Conservation (phyloP, 2,113 vertebrate genomes). For the Butastur rufipennis region DNA sequence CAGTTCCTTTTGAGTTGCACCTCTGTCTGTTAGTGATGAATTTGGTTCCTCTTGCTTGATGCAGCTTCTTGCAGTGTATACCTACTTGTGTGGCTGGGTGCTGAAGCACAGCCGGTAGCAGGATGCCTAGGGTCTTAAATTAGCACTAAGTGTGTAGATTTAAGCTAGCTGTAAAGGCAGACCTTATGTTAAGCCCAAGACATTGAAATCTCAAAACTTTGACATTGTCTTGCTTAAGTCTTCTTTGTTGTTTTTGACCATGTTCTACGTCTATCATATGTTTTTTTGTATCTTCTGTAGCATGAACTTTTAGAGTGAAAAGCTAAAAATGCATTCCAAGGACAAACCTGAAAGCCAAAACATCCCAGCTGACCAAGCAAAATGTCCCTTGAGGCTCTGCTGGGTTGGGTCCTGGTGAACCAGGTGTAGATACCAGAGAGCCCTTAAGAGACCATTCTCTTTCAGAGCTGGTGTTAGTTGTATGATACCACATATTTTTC, state of each 20-base stretch:
- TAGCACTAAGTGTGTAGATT: neutral
- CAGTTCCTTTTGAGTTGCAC: neutral
- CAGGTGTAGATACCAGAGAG: neutral
- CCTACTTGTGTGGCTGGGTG: neutral
- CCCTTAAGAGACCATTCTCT: neutral
- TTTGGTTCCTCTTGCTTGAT: neutral
- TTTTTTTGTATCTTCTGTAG: neutral
- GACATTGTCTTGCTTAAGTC: neutral
- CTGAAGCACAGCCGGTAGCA: neutral
- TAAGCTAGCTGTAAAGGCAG: neutral
- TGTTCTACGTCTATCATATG: accelerated
- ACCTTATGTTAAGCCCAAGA: neutral
- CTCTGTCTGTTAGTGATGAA: neutral
- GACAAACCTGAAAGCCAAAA: neutral
- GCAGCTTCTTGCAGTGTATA: neutral
- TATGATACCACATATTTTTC: neutral
- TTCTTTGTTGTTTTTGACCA: neutral
- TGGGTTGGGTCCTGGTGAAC: neutral
- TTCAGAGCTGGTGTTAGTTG: neutral
- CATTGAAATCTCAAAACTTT: neutral
- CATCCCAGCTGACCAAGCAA: neutral
- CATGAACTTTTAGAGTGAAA: neutral
- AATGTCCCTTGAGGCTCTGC: neutral
- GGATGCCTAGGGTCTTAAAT: neutral
- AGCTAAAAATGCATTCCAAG: neutral